Evolutionary conservation across 2,797 vertebrate genomes (phyloP).

Genomic region (Enteromius unitaeniatus): DNA sequence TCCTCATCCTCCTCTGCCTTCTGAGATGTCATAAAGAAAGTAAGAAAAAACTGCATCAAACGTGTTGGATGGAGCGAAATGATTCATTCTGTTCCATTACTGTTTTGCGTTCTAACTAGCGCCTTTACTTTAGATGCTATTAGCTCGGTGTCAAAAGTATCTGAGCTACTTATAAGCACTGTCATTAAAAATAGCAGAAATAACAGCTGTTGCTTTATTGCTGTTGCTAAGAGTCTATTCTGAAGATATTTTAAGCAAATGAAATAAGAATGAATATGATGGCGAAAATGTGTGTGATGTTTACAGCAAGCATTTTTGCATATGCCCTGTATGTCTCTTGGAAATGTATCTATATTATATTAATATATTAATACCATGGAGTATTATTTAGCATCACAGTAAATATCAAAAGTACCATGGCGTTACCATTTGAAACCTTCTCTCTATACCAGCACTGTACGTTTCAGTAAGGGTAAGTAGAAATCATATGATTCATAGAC

Average conservation of each 20-base stretch:
- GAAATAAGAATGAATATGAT: not conserved
- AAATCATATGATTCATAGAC: slow-evolving; percentile 10
- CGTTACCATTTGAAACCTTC: not conserved
- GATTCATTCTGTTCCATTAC: slow-evolving; percentile 69
- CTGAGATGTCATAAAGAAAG: slow-evolving; percentile 68
- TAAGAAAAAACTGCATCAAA: slow-evolving; percentile 61
- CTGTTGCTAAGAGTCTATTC: not conserved
- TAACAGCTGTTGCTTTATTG: not conserved
- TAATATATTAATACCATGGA: not conserved
- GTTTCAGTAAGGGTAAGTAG: not conserved
- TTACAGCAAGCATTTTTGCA: not conserved
- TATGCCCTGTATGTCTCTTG: not conserved
- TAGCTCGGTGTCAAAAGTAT: slow-evolving; percentile 18
- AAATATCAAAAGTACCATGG: not conserved
- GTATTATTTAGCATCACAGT: not conserved
- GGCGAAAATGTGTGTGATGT: not conserved
- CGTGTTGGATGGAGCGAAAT: slow-evolving; percentile 70
- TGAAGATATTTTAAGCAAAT: not conserved
- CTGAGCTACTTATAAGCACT: slow-evolving; percentile 5
- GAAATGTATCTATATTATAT: too few species aligned
- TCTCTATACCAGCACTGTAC: not conserved
- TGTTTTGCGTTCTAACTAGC: not conserved
- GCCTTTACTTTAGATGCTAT: slow-evolving; percentile 15
- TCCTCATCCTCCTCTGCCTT: slow-evolving; percentile 45
- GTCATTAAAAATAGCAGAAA: slow-evolving; percentile 10